A percentile compares a stretch with the other conserved stretches of the same genome.
phyloP scores from a whole-genome alignment of 2,888 invertebrate species.

The Thelaira solivaga region DNA sequence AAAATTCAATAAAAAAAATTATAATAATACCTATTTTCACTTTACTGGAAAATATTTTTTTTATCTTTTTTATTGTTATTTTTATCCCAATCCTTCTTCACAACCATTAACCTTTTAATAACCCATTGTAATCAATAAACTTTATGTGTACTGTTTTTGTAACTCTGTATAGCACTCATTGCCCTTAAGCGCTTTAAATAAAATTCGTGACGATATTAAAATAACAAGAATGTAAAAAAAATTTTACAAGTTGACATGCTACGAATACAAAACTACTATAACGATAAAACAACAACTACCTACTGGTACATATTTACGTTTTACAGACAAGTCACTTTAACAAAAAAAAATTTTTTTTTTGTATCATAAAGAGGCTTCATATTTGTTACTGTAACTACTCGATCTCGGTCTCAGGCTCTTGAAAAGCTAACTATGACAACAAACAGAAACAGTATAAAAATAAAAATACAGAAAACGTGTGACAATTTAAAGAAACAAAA shows the following conservation, averaged over 20 bases:
- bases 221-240: conserved; percentile 28
- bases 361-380: conserved; percentile 43
- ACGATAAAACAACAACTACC: background rate
- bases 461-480: conserved; percentile 15
- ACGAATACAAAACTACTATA: conserved; percentile 16
- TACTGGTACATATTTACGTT: background rate
- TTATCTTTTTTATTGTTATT: background rate
- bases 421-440: background rate
- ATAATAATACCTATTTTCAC: too few species aligned
- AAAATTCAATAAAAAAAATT: too few species aligned
- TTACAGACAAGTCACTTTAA: conserved; percentile 3
- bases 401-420: conserved; percentile 8
- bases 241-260: conserved; percentile 15
- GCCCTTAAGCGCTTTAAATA: conserved; percentile 4
- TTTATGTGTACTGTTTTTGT: background rate
- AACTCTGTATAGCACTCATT: conserved; percentile 20
- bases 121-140: background rate
- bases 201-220: conserved; percentile 21
- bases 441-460: background rate
- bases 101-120: conserved; percentile 5
- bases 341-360: too few species aligned
- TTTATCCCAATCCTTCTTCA: background rate
- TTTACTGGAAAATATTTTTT: background rate
- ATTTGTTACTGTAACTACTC: conserved; percentile 25
- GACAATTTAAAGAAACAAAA: conserved; percentile 4